Percentiles rank a stretch among this genome's conserved stretches.
Conservation (phyloP, 1,140 invertebrate species). For the Drosophila sturtevanti region DNA sequence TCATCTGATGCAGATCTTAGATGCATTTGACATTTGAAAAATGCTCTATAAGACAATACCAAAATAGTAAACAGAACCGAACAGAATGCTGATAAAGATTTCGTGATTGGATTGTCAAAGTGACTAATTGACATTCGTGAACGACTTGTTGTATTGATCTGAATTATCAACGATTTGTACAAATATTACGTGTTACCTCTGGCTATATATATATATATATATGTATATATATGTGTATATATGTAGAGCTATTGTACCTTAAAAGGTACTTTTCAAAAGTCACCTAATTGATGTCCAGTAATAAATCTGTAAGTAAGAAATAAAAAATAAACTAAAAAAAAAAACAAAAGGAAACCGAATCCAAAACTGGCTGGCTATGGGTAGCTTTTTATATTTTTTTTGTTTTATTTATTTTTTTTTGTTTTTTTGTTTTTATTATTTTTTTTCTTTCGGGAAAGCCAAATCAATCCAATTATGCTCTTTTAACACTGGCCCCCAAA, state of each 20-base stretch:
- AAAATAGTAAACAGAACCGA: constrained; percentile 67
- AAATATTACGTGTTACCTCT: constrained; percentile 44
- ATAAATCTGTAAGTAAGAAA: constrained; percentile 55
- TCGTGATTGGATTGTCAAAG: constrained; percentile 42
- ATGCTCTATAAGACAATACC: constrained; percentile 62
- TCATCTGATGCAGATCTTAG: constrained; percentile 28
- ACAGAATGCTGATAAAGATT: constrained; percentile 52
- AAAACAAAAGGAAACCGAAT: neutral
- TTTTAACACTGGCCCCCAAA: constrained; percentile 8
- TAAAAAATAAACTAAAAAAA: neutral
- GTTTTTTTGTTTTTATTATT: too few species aligned
- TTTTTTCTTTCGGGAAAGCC: neutral
- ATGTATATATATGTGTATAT: neutral
- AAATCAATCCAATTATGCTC: constrained; percentile 36
- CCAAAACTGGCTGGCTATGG: neutral
- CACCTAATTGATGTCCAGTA: constrained; percentile 71
- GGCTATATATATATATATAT: constrained; percentile 18
- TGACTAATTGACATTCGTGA: constrained; percentile 66
- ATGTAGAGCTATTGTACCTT: neutral
- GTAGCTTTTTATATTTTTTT: neutral
- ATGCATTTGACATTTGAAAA: constrained; percentile 72
- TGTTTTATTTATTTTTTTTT: too few species aligned
- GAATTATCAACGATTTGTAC: constrained; percentile 72
- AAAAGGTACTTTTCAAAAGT: constrained; percentile 19
- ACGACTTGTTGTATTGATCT: constrained; percentile 54